Percentiles rank a stretch among this genome's conserved stretches.
Evolutionary conservation across 2,888 invertebrate genomes (phyloP).

Genomic region (Drosophila ezoana): DNA sequence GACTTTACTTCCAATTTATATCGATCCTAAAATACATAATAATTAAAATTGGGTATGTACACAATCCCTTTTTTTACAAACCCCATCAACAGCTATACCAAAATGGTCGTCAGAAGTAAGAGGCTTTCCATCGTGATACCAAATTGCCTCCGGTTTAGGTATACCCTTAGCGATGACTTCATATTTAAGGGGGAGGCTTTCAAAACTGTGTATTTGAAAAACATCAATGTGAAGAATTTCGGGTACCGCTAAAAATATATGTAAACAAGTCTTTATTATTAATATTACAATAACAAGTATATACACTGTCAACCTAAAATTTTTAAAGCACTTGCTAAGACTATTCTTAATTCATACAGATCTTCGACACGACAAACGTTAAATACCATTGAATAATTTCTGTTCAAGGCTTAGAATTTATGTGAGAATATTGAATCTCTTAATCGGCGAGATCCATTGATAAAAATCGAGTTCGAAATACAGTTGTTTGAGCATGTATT

Average conservation of each 20-base stretch:
- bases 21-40: conserved; percentile 85
- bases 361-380: too few species aligned
- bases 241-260: conserved; percentile 87
- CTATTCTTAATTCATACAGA: too few species aligned
- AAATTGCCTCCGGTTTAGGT: conserved; percentile 91
- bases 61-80: conserved; percentile 45
- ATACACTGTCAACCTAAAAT: too few species aligned
- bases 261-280: too few species aligned
- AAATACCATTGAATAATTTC: too few species aligned
- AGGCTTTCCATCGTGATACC: conserved; percentile 91
- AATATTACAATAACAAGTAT: neutral
- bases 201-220: conserved; percentile 90
- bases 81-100: conserved; percentile 88
- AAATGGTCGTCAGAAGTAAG: conserved; percentile 88
- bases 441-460: too few species aligned
- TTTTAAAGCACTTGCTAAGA: too few species aligned
- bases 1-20: conserved; percentile 91
- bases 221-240: conserved; percentile 90
- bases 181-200: conserved; percentile 92
- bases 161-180: conserved; percentile 91
- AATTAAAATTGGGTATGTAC: fast-evolving
- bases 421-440: too few species aligned
- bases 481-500: too few species aligned
- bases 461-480: too few species aligned
- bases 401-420: too few species aligned